Conservation (phyloP, 2,797 vertebrate genomes). For the Triplophysa bombifrons region DNA sequence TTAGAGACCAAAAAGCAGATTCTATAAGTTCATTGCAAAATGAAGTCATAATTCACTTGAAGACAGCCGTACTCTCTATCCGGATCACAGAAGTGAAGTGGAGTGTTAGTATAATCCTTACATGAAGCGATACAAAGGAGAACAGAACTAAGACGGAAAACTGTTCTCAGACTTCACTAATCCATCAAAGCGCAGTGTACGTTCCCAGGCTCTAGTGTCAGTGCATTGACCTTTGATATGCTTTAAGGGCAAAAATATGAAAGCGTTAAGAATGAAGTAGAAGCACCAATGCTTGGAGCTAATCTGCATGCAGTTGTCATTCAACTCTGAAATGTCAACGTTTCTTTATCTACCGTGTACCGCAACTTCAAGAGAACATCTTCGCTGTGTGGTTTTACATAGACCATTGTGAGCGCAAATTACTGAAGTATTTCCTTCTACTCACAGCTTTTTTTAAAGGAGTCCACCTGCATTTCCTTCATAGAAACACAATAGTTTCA, state of each 20-base stretch:
- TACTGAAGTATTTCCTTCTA: not conserved
- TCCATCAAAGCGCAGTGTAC: conserved; percentile 39
- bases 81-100: not conserved
- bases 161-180: conserved; percentile 40
- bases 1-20: not conserved
- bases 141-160: conserved; percentile 45
- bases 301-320: conserved; percentile 42
- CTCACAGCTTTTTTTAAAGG: not conserved
- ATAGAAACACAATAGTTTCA: not conserved
- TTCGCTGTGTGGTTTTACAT: conserved; percentile 1
- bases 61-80: conserved; percentile 1
- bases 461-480: not conserved
- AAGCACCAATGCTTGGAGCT: conserved; percentile 23
- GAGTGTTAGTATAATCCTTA: conserved; percentile 31
- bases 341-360: conserved; percentile 25
- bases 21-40: not conserved
- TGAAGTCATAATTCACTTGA: not conserved
- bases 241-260: conserved; percentile 44
- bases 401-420: not conserved
- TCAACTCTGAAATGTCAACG: conserved; percentile 51
- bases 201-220: conserved; percentile 21
- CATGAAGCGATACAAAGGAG: conserved; percentile 31
- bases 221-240: conserved; percentile 36
- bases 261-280: conserved; percentile 35
- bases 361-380: conserved; percentile 33